Evolutionary conservation across 2,888 invertebrate species (phyloP).

Genomic region (Sinodicranocentrus sp.): DNA sequence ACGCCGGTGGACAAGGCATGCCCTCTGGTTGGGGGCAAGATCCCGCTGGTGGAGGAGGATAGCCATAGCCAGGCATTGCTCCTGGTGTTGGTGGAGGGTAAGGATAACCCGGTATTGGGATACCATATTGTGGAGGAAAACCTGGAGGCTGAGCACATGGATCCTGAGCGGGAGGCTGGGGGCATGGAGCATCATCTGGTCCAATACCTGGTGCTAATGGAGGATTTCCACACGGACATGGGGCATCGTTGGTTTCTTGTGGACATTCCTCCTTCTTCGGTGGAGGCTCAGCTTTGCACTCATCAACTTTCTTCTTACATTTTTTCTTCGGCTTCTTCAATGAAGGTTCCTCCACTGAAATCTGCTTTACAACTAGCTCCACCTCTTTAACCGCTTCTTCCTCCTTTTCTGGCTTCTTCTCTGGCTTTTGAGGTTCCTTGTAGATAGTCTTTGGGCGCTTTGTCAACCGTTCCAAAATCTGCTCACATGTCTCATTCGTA

Average conservation of each 20-base stretch:
- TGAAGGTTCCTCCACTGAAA: conserved; percentile 38
- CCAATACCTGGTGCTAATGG: not conserved
- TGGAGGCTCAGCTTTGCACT: not conserved
- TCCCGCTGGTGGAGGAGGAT: not conserved
- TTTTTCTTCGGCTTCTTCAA: conserved; percentile 21
- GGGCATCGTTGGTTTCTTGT: not conserved
- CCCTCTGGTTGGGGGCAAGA: conserved; percentile 9
- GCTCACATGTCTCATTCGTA: conserved; percentile 47
- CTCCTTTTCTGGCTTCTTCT: not conserved
- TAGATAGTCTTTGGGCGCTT: conserved; percentile 8
- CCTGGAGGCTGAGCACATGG: not conserved
- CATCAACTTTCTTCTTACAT: not conserved
- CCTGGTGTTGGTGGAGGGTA: not conserved
- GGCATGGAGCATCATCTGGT: not conserved
- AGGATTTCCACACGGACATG: not conserved
- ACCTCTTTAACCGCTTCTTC: conserved; percentile 16
- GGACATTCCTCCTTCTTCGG: conserved; percentile 12
- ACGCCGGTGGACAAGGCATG: not conserved
- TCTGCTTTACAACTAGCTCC: conserved; percentile 38
- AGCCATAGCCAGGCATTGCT: not conserved
- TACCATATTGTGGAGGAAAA: not conserved
- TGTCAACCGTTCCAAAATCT: conserved; percentile 47
- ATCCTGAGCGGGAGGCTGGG: not conserved
- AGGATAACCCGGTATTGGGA: not conserved
- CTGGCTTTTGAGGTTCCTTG: conserved; percentile 33